Percentiles rank a stretch among this genome's conserved stretches.
Conservation (phyloP, 1,140 invertebrate genomes). For the Macrobrachium nipponense region DNA sequence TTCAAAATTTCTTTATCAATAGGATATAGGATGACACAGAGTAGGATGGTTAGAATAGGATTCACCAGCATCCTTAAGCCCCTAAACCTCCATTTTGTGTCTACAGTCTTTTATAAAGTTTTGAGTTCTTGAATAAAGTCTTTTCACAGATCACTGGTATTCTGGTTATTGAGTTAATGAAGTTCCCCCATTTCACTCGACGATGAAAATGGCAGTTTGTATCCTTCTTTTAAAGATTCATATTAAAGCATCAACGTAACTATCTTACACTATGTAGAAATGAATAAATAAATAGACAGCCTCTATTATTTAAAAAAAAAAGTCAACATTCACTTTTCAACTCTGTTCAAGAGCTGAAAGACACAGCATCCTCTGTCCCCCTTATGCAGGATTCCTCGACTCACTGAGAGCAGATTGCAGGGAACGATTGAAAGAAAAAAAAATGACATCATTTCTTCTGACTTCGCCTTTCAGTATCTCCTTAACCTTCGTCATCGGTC, state of each 20-base stretch:
- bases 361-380: neutral
- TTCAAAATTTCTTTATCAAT: slow-evolving; percentile 3
- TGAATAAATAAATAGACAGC: slow-evolving; percentile 40
- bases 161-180: slow-evolving; percentile 19
- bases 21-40: slow-evolving; percentile 29
- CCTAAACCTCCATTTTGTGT: slow-evolving; percentile 1
- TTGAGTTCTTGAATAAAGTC: neutral
- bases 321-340: neutral
- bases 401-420: neutral
- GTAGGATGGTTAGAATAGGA: slow-evolving; percentile 1
- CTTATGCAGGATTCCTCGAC: too few species aligned
- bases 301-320: slow-evolving; percentile 24
- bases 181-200: slow-evolving; percentile 36
- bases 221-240: slow-evolving; percentile 11
- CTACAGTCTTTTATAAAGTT: neutral
- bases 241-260: slow-evolving; percentile 32
- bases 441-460: too few species aligned
- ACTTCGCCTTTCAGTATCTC: too few species aligned
- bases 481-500: too few species aligned
- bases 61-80: slow-evolving; percentile 6
- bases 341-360: neutral
- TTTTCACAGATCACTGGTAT: slow-evolving; percentile 49
- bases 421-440: neutral
- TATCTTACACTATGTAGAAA: slow-evolving; percentile 44
- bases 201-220: slow-evolving; percentile 9